Conservation (phyloP, 1,140 invertebrate genomes). For the Brachionus angularis region DNA sequence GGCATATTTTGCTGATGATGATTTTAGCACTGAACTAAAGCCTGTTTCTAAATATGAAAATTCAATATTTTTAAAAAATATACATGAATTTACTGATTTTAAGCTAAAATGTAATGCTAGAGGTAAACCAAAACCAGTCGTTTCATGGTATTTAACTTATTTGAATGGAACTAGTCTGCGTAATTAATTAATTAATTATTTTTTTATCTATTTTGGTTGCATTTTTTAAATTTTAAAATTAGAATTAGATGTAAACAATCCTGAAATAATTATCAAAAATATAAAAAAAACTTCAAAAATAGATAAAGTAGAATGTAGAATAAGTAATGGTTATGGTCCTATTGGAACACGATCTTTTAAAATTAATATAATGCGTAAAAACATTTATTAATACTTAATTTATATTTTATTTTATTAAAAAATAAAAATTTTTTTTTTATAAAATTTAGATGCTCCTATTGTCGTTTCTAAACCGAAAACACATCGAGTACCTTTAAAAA, state of each 20-base stretch:
- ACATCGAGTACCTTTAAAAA: neutral
- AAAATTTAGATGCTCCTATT: conserved; percentile 2
- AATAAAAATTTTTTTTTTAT: too few species aligned
- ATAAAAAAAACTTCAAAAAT: neutral
- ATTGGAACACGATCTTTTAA: conserved; percentile 28
- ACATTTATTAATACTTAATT: too few species aligned
- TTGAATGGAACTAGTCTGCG: conserved; percentile 12
- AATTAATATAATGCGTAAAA: conserved; percentile 36
- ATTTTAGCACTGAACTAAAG: neutral
- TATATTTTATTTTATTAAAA: too few species aligned
- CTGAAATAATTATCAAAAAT: conserved; percentile 12
- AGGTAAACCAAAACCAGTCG: conserved; percentile 8
- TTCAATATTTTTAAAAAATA: conserved; percentile 13
- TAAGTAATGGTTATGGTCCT: conserved; percentile 21
- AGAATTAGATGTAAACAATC: neutral
- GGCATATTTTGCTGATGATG: conserved; percentile 33
- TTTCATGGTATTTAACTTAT: conserved; percentile 11
- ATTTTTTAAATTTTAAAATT: neutral
- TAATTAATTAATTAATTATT: neutral
- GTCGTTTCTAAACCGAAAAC: neutral
- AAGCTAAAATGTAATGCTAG: neutral
- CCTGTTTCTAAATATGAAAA: conserved; percentile 16
- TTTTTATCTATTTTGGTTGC: neutral
- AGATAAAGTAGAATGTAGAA: conserved; percentile 26
- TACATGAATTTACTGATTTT: neutral